Conservation (phyloP, 1,140 invertebrate genomes). For the Ridgeia piscesae region DNA sequence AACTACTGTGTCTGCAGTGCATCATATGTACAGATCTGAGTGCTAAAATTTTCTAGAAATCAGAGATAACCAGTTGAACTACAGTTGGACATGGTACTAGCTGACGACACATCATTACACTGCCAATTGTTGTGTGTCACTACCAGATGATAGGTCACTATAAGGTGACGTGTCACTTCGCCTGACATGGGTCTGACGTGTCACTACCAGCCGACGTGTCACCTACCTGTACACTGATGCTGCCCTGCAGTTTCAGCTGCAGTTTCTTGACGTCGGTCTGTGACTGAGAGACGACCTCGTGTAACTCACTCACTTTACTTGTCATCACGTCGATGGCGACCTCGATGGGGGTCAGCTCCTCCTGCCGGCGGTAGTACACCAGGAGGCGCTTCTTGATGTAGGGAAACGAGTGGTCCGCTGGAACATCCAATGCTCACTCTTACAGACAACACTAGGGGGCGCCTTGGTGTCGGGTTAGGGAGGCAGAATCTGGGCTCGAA, state of each 20-base stretch:
- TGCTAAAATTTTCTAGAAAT: constrained; percentile 22
- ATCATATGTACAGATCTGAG: no score
- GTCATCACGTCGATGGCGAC: constrained; percentile 93
- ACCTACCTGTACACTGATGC: constrained; percentile 76
- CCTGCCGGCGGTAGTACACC: constrained; percentile 71
- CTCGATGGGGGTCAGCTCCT: constrained; percentile 87
- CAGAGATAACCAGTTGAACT: neutral
- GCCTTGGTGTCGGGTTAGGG: neutral
- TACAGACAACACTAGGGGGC: neutral
- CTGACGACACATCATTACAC: neutral
- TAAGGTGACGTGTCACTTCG: no score
- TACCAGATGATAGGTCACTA: no score
- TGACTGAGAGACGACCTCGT: constrained; percentile 78
- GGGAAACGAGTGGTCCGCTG: constrained; percentile 70
- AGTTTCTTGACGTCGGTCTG: constrained; percentile 84
- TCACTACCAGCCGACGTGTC: constrained; percentile 20
- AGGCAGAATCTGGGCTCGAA: neutral
- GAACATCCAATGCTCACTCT: neutral
- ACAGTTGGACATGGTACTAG: neutral
- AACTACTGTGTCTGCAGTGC: no score
- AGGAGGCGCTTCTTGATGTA: constrained; percentile 87
- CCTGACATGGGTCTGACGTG: no score
- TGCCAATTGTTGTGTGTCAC: no score
- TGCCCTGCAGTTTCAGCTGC: constrained; percentile 82
- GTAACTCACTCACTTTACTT: constrained; percentile 74